Conservation (phyloP, 2,888 invertebrate genomes). For the Scaptomyza cyrtandrae region DNA sequence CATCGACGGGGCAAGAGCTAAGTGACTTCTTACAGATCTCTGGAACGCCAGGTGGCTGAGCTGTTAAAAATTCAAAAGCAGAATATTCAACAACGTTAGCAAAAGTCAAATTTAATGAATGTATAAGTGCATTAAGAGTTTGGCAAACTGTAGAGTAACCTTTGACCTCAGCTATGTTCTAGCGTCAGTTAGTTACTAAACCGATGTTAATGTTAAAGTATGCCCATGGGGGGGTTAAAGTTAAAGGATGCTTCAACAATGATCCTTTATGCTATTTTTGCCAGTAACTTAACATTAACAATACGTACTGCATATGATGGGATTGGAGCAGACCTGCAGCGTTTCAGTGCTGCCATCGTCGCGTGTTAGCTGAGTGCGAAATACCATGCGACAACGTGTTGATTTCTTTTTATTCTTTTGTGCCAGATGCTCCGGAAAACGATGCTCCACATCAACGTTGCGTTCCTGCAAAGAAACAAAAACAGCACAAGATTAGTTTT, state of each 20-base stretch:
- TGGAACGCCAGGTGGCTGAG: conserved; percentile 96
- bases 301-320: conserved; percentile 95
- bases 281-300: too few species aligned
- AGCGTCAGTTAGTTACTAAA: too few species aligned
- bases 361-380: conserved; percentile 92
- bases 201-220: too few species aligned
- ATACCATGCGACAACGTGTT: conserved; percentile 97
- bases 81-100: background rate
- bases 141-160: too few species aligned
- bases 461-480: conserved; percentile 87
- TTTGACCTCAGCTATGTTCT: too few species aligned
- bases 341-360: conserved; percentile 92
- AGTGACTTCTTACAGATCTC: conserved; percentile 96
- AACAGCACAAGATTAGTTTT: background rate
- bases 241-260: too few species aligned
- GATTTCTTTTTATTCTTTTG: conserved; percentile 96
- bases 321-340: conserved; percentile 94
- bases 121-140: too few species aligned
- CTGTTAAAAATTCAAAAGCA: conserved; percentile 85
- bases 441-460: conserved; percentile 97
- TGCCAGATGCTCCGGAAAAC: conserved; percentile 93
- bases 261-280: too few species aligned
- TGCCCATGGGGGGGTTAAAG: too few species aligned
- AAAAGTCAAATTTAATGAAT: background rate
- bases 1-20: conserved; percentile 91